Evolutionary conservation across 92 coral and sea anemone genomes (phyloP).

Genomic region (Palythoa caribaeorum): DNA sequence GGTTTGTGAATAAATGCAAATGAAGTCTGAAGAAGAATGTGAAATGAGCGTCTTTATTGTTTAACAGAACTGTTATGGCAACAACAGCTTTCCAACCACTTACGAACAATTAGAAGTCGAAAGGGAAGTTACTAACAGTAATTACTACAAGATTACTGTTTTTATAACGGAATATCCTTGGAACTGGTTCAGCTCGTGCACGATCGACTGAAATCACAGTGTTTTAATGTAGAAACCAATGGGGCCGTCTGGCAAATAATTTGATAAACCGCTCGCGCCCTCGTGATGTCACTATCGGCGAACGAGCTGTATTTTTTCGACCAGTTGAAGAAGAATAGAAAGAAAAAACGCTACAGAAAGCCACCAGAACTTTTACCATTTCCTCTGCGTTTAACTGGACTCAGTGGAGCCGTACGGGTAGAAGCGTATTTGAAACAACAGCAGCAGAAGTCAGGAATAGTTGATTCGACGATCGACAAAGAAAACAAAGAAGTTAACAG

Average conservation of each 20-base stretch:
- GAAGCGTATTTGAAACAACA: conserved; percentile 97
- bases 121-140: conserved; percentile 12
- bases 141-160: conserved; percentile 1
- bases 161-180: not conserved
- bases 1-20: conserved; percentile 29
- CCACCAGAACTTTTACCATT: conserved; percentile 94
- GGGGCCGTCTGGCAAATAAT: not conserved
- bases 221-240: not conserved
- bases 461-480: conserved; percentile 46
- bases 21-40: not conserved
- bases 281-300: conserved; percentile 69
- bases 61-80: conserved; percentile 37
- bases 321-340: conserved; percentile 60
- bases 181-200: conserved; percentile 1
- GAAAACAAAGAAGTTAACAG: not conserved
- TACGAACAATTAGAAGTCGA: conserved; percentile 48
- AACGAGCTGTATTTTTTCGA: conserved; percentile 87
- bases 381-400: conserved; percentile 93
- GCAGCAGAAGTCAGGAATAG: conserved; percentile 68
- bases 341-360: conserved; percentile 85
- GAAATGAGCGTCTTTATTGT: conserved; percentile 27
- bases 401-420: conserved; percentile 96
- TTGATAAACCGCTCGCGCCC: conserved; percentile 52
- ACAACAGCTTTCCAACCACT: conserved; percentile 9
- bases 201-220: not conserved